Percentiles rank a stretch among this genome's conserved stretches.
phyloP scores from a whole-genome alignment of 2,888 invertebrate species.

The Polydrusus pterygomalis region DNA sequence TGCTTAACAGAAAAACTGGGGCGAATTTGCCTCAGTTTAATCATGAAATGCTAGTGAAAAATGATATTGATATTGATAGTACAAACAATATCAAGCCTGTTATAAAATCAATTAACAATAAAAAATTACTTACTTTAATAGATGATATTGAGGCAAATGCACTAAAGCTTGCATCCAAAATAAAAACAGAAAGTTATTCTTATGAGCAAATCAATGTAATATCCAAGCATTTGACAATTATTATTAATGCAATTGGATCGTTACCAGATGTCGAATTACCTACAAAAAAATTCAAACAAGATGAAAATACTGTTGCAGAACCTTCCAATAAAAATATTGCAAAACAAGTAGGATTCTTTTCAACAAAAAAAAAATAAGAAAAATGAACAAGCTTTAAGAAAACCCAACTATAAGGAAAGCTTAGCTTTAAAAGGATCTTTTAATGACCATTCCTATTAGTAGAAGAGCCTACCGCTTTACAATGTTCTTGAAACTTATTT shows the following conservation, averaged over 20 bases:
- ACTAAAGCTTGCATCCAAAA: not conserved
- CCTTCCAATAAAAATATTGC: not conserved
- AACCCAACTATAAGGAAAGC: not conserved
- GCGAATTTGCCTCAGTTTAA: no score
- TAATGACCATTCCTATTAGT: not conserved
- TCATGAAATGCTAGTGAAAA: no score
- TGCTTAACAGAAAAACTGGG: not conserved
- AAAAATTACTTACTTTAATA: not conserved
- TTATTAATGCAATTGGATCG: no score
- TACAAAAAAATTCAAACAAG: not conserved
- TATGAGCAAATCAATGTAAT: not conserved
- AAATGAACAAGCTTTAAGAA: not conserved
- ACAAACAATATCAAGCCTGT: not conserved
- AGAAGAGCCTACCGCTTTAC: no score
- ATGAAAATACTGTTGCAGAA: not conserved
- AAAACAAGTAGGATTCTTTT: not conserved
- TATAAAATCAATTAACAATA: not conserved
- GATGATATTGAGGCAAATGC: not conserved
- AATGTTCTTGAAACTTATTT: no score
- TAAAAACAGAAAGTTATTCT: not conserved
- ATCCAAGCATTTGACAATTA: not conserved
- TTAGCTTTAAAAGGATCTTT: not conserved
- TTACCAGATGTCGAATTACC: not conserved
- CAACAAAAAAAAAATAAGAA: not conserved
- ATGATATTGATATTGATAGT: no score